A percentile compares a stretch with the other conserved stretches of the same genome.
Conservation (phyloP, 2,113 vertebrate species). For the Urocitellus parryii region DNA sequence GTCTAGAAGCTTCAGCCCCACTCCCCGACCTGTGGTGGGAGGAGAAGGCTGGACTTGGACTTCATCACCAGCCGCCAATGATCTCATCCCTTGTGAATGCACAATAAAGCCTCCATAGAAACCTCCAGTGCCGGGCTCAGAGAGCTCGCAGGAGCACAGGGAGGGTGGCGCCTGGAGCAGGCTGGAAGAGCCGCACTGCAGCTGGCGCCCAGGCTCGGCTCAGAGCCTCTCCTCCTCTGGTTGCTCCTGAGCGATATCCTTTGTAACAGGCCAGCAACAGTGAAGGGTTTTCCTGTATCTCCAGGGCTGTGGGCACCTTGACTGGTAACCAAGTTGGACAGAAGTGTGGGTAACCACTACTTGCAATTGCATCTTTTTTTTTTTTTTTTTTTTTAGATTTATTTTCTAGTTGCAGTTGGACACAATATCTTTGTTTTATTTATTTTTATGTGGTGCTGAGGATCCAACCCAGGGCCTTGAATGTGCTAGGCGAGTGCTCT, state of each 20-base stretch:
- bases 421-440: no score
- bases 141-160: neutral
- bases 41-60: neutral
- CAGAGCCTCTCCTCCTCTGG: neutral
- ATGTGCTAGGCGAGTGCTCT: no score
- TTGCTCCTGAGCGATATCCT: neutral
- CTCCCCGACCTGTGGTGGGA: neutral
- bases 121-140: neutral
- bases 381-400: no score
- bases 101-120: neutral
- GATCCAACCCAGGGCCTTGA: no score
- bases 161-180: neutral
- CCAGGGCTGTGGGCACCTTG: neutral
- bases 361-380: no score
- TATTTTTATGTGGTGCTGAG: no score
- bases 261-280: neutral
- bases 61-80: no score
- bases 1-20: neutral
- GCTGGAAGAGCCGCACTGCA: neutral
- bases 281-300: no score
- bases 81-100: neutral
- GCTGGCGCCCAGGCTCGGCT: no score
- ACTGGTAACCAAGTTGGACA: no score
- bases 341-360: no score
- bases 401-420: no score